These are phyloP conservation scores for Cyrtonyx montezumae DNA, from an alignment of 2,113 vertebrate genomes.

Conservation along the genomic window DNA sequence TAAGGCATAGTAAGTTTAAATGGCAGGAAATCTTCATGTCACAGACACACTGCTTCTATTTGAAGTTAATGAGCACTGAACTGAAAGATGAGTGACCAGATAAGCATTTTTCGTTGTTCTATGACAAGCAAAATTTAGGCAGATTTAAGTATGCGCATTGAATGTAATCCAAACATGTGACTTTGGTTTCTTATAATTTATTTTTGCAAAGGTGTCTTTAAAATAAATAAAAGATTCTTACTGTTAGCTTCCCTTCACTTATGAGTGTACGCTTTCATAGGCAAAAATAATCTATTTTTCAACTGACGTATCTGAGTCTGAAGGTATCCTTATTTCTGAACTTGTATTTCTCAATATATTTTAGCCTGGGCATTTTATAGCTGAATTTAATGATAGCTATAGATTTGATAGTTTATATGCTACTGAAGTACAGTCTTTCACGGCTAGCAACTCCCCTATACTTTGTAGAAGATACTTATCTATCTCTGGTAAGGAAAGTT, in stretches of 20 bases:
- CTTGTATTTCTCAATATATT: not conserved
- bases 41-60: not conserved
- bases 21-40: slow-evolving; percentile 38
- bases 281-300: not conserved
- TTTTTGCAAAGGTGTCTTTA: not conserved
- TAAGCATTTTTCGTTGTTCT: not conserved
- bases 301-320: accelerated
- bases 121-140: not conserved
- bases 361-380: not conserved
- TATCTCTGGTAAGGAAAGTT: not conserved
- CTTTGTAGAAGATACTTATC: not conserved
- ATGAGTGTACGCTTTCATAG: accelerated
- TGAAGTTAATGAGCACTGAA: not conserved
- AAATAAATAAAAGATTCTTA: not conserved
- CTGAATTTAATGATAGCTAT: not conserved
- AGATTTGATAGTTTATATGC: accelerated
- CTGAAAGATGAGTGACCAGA: not conserved
- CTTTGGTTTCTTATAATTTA: not conserved
- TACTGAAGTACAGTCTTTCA: not conserved
- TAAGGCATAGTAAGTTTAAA: slow-evolving; percentile 47
- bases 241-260: not conserved
- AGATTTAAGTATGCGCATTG: not conserved
- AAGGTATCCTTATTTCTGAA: not conserved
- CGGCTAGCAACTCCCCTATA: not conserved
- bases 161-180: not conserved